These are phyloP conservation scores for Melanotaenia trifasciata DNA, from an alignment of 2,797 vertebrate species.

Conservation along the genomic window DNA sequence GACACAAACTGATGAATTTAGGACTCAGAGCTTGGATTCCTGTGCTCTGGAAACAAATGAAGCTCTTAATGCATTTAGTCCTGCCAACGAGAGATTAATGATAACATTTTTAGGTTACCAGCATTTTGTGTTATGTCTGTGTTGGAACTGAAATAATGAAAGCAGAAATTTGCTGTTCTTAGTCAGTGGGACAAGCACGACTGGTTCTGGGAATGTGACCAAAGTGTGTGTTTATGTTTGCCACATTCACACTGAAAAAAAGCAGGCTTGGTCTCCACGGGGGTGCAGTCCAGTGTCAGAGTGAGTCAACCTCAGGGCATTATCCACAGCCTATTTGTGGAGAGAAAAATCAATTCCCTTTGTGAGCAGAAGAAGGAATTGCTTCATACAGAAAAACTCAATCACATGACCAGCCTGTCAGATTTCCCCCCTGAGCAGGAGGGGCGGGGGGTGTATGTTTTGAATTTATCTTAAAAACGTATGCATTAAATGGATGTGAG, in stretches of 20 bases:
- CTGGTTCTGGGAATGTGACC: slow-evolving; percentile 22
- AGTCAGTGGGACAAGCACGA: slow-evolving; percentile 16
- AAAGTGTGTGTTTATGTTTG: not conserved
- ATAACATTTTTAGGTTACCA: not conserved
- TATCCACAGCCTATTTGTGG: slow-evolving; percentile 68
- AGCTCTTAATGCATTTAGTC: not conserved
- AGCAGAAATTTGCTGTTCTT: not conserved
- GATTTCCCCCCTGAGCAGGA: not conserved
- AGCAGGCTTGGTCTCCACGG: slow-evolving; percentile 33
- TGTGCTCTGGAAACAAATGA: not conserved
- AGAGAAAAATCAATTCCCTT: slow-evolving; percentile 69
- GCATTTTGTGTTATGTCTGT: slow-evolving; percentile 24
- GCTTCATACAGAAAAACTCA: slow-evolving; percentile 45
- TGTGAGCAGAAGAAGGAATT: slow-evolving; percentile 56
- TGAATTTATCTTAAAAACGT: slow-evolving; percentile 24
- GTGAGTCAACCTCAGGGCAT: slow-evolving; percentile 65
- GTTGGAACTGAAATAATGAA: slow-evolving; percentile 10
- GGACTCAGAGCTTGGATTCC: not conserved
- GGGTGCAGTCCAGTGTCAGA: slow-evolving; percentile 40
- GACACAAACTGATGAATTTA: not conserved
- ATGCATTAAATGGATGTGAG: slow-evolving; percentile 23
- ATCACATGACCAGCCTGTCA: slow-evolving; percentile 40
- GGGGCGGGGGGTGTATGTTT: not conserved
- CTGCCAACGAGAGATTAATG: not conserved
- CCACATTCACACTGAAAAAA: slow-evolving; percentile 20